Conservation (phyloP, 1,140 invertebrate species). For the Leptinotarsa lineolata region DNA sequence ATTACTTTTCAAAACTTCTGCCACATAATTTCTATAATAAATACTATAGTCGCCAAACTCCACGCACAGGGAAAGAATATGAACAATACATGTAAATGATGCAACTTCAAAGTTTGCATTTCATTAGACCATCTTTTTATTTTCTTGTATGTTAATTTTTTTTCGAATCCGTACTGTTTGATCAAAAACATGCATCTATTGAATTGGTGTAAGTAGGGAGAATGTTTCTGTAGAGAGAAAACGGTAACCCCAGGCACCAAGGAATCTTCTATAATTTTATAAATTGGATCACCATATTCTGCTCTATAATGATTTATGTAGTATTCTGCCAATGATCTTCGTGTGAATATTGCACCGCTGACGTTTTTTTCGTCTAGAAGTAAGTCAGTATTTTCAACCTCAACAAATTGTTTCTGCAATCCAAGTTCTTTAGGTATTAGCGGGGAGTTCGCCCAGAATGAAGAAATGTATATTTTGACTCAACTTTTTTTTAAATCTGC, state of each 20-base stretch:
- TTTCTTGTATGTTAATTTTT: too few relatives aligned
- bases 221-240: conserved; percentile 28
- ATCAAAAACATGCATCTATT: conserved; percentile 15
- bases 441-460: neutral
- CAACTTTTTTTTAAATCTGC: neutral
- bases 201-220: conserved; percentile 17
- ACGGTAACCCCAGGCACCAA: conserved; percentile 24
- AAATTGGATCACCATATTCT: conserved; percentile 15
- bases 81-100: too few relatives aligned
- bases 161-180: conserved; percentile 20
- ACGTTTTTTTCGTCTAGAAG: neutral
- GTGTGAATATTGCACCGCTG: conserved; percentile 5
- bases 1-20: neutral
- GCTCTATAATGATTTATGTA: neutral
- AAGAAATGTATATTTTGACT: neutral
- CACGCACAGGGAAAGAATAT: too few relatives aligned
- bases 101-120: too few relatives aligned
- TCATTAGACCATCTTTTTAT: too few relatives aligned
- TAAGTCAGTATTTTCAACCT: neutral
- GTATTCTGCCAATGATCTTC: neutral
- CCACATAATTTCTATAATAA: too few relatives aligned
- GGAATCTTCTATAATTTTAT: conserved; percentile 21
- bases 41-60: too few relatives aligned
- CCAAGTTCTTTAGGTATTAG: neutral
- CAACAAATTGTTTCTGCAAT: neutral